phyloP scores from a whole-genome alignment of 1,140 invertebrate genomes.

The Drosophila setifemur region DNA sequence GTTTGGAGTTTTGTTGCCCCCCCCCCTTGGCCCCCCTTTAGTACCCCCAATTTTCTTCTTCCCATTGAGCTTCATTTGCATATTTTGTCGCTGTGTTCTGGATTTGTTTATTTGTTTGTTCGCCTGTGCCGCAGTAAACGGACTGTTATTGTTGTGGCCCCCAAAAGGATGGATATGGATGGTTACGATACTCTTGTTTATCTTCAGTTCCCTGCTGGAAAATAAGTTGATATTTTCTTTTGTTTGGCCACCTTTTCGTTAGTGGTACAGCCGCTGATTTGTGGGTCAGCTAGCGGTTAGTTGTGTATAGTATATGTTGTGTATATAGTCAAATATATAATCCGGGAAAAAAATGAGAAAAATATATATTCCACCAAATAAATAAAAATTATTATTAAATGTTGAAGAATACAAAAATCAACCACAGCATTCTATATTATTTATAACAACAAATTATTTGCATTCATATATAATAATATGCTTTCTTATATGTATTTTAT shows the following conservation, averaged over 20 bases:
- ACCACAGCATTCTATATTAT: too few species aligned
- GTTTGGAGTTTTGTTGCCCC: not conserved
- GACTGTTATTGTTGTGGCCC: slow-evolving; percentile 41
- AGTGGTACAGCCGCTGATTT: slow-evolving; percentile 25
- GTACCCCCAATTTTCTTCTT: not conserved
- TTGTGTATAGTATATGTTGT: too few species aligned
- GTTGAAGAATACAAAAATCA: too few species aligned
- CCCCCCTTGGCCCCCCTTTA: not conserved
- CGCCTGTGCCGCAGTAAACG: not conserved
- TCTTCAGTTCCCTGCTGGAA: not conserved
- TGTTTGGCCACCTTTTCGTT: not conserved
- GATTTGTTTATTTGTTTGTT: slow-evolving; percentile 14
- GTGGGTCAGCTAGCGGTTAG: slow-evolving; percentile 39
- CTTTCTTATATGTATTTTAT: too few species aligned
- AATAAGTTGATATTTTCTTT: not conserved
- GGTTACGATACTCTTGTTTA: slow-evolving; percentile 9
- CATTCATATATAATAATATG: too few species aligned
- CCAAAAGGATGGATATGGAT: slow-evolving; percentile 45
- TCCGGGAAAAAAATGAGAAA: too few species aligned
- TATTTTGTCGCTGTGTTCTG: slow-evolving; percentile 45
- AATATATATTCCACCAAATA: too few species aligned
- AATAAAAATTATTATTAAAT: too few species aligned
- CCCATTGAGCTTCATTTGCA: slow-evolving; percentile 51
- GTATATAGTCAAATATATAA: too few species aligned
- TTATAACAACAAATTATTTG: too few species aligned